Base-by-base conservation (phyloP, 2,888 invertebrate genomes). In the Hirtodrosophila trivittata region DNA sequence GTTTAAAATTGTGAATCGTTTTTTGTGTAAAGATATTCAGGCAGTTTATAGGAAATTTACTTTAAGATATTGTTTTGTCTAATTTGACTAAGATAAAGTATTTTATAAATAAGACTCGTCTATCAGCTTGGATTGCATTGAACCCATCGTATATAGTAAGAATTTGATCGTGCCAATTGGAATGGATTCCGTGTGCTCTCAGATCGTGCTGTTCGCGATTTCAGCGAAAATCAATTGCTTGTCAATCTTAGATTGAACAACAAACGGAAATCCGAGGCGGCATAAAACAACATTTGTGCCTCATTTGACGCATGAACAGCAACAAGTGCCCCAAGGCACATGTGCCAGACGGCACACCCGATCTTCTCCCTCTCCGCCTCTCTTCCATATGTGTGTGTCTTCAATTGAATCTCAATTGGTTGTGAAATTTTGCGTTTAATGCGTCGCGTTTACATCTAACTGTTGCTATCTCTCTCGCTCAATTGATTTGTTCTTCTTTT, bases 371-470 rank as follows among this genome's bases (percentile, higher is more conserved):
- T 12, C 14, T 37, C 37, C 37, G 7, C 37, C 16, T 37, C 37
- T 8, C 3, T 39, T 3, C 6, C n/a, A n/a, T 43, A 21, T 25
- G 25, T 37, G 54, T 38, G 37, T 42, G 54, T 16, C 47, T 43
- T 46, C 52, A 73, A 72, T 66, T 66, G 59, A 52, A 37, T 35
- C 71, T 70, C 71, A 71, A 71, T 62, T 71, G 64, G 52, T 59
- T 63, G 58, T 73, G 63, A 72, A 66, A 58, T 37, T 25, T 14
- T n/a, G 18, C 57, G 30, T 43, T 50, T 49, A 43, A 39, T 45
- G 30, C 12, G 21, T 35, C n/a, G 14, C 8, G 4, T 32, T n/a
- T n/a, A n/a, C n/a, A n/a, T n/a, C n/a, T n/a, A n/a, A n/a, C n/a
- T n/a, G n/a, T 12, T 33, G 12, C 28, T n/a, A n/a, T 28, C 28